A percentile compares a stretch with the other conserved stretches of the same genome.
Conservation (phyloP, 2,113 vertebrate species). For the Hydrolagus affinis region DNA sequence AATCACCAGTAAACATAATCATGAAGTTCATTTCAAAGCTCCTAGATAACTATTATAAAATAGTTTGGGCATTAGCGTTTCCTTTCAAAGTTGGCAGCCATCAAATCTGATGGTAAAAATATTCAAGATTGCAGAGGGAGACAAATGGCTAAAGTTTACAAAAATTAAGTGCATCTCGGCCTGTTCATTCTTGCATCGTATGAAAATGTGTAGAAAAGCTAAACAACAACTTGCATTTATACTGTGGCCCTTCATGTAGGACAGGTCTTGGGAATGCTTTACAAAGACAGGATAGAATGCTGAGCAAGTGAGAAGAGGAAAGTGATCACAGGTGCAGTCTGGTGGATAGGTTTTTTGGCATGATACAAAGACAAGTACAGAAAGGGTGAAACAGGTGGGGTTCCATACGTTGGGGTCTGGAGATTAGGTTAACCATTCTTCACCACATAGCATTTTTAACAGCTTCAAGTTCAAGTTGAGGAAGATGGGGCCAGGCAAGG, state of each 20-base stretch:
- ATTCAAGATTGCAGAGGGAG: slow-evolving; percentile 28
- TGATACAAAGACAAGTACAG: too few species aligned
- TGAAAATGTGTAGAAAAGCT: neutral
- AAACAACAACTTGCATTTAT: neutral
- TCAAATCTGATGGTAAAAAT: slow-evolving; percentile 41
- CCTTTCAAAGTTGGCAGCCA: slow-evolving; percentile 47
- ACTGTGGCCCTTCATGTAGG: neutral
- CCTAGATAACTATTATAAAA: slow-evolving; percentile 51
- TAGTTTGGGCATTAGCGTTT: slow-evolving; percentile 44
- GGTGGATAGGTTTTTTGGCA: too few species aligned
- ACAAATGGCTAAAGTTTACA: slow-evolving; percentile 18
- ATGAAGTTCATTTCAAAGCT: slow-evolving; percentile 55
- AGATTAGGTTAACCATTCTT: too few species aligned
- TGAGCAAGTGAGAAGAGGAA: too few species aligned
- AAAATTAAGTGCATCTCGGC: neutral
- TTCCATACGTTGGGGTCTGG: too few species aligned
- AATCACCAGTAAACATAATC: slow-evolving; percentile 54
- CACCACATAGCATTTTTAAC: too few species aligned
- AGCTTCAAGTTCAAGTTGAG: too few species aligned
- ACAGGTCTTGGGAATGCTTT: neutral
- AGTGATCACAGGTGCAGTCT: too few species aligned
- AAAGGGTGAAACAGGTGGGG: too few species aligned
- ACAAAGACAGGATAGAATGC: too few species aligned
- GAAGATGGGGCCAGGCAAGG: too few species aligned
- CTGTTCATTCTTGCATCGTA: neutral